Base-by-base conservation (phyloP, 2,797 vertebrate species). In the Apogon hyalosoma region DNA sequence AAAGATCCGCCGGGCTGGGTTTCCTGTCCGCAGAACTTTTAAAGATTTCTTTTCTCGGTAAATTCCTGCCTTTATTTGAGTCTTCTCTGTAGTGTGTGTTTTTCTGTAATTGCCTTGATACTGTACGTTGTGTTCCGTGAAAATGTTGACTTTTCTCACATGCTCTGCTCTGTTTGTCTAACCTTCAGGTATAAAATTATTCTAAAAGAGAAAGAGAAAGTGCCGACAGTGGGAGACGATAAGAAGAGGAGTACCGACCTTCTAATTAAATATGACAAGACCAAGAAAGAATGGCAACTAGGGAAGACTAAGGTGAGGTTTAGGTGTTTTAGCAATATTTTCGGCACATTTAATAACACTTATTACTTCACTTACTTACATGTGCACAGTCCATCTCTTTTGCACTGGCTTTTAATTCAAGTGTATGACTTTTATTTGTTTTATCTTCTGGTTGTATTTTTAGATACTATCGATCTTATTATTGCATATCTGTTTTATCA, bases 1-100 rank as follows among this genome's bases (percentile, higher is more conserved):
- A 62, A 97, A 97, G 83, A 95, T 98, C 77, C 94, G 96, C 3
- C 94, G 96, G 28, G 96, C 96, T 5, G 96, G 96, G 2, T 98
- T 96, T 62, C 96, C 96, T 0, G 92, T 98, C 15, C 93, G 96
- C 13, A 92, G 96, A 73, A 95, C 93, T 1, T 97, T 96, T 79
- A 94, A 95, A 83, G 96, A 98, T 69, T 98, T 97, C 76, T 85
- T 92, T 71, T 87, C 70, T 84, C 94, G 96, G 96, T 96, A 78
- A 75, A 62, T 28, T 16, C 15, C 48, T 45, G 15, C n/a, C 15
- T 14, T 39, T 46, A 38, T 13, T 8, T 53, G 1, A 14, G 11
- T 13, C 21, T 18, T 43, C 24, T 43, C 1, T 55, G 18, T n/a
- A 48, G 1, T 43, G 33, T 45, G 8, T 45, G 12, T 41, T 8